Evolutionary conservation across 2,888 invertebrate genomes (phyloP).

Genomic region (Heliconius cydno): DNA sequence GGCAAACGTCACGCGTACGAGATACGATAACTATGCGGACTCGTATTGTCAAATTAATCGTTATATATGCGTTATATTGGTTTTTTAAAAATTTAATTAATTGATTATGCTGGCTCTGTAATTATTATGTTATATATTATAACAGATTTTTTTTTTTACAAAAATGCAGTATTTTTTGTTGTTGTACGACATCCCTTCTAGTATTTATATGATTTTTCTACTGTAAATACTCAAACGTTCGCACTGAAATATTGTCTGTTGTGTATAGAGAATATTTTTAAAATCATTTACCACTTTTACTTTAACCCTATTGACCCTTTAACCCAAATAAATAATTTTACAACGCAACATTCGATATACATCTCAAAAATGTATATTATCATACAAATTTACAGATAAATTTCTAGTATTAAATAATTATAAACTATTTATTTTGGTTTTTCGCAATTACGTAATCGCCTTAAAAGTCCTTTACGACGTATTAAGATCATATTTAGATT

Average conservation of each 20-base stretch:
- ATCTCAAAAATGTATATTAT: background rate
- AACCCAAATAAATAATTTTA: background rate
- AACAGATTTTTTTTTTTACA: background rate
- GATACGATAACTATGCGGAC: constrained; percentile 40
- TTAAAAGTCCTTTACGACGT: background rate
- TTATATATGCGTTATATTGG: constrained; percentile 38
- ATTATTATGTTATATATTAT: background rate
- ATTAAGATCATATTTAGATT: constrained; percentile 15
- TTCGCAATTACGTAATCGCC: constrained; percentile 10
- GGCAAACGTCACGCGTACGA: constrained; percentile 58
- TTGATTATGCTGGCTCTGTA: background rate
- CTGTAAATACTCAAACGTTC: background rate
- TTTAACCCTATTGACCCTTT: background rate
- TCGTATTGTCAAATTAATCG: constrained; percentile 38
- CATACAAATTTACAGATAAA: background rate
- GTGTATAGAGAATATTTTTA: background rate
- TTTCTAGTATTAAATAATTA: background rate
- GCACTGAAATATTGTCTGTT: background rate
- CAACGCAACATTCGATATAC: background rate
- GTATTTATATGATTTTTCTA: background rate
- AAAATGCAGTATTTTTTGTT: background rate
- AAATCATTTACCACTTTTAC: background rate
- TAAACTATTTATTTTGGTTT: background rate
- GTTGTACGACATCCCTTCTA: background rate
- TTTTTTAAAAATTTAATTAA: background rate